phyloP scores from a whole-genome alignment of 2,113 vertebrate genomes.

The Thunnus thynnus region DNA sequence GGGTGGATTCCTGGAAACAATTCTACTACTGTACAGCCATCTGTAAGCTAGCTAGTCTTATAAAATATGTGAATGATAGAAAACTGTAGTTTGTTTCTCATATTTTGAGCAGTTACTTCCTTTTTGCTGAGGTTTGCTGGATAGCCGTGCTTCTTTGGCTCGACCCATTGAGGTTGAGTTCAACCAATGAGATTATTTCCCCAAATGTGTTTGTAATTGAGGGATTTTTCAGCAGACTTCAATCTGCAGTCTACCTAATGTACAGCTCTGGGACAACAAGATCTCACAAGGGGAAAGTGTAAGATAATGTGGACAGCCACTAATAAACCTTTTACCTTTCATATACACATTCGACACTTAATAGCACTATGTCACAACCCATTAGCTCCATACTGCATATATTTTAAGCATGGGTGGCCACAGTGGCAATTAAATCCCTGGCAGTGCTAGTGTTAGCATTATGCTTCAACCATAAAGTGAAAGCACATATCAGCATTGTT shows the following conservation, averaged over 20 bases:
- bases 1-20: neutral
- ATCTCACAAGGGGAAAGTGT: neutral
- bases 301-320: neutral
- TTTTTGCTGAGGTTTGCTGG: neutral
- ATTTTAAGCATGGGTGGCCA: slow-evolving; percentile 58
- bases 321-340: slow-evolving; percentile 50
- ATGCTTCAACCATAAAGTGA: slow-evolving; percentile 45
- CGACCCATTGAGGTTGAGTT: neutral
- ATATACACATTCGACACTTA: slow-evolving; percentile 44
- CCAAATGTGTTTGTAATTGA: neutral
- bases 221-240: neutral
- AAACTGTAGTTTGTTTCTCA: neutral
- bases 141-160: neutral
- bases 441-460: slow-evolving; percentile 38
- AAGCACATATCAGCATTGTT: slow-evolving; percentile 55
- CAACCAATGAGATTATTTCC: neutral
- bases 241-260: neutral
- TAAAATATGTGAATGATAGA: neutral
- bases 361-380: slow-evolving; percentile 40
- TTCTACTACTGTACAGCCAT: neutral
- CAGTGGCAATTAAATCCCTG: slow-evolving; percentile 34
- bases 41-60: neutral
- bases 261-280: neutral
- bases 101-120: slow-evolving; percentile 8
- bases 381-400: slow-evolving; percentile 54